A percentile compares a stretch with the other conserved stretches of the same genome.
Conservation (phyloP, 2,888 invertebrate genomes). For the Erynnis tages region DNA sequence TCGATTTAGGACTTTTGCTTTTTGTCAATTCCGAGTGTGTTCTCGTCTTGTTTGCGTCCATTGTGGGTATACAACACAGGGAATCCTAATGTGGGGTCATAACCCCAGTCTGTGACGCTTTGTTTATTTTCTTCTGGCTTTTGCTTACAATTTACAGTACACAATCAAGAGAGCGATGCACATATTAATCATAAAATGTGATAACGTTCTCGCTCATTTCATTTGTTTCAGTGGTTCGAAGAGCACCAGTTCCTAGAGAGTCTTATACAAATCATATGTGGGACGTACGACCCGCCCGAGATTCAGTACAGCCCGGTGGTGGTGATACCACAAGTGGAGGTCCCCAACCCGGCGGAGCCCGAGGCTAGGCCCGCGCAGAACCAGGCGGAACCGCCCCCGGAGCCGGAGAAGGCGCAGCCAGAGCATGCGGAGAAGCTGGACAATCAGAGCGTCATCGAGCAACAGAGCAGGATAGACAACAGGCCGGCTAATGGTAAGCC, state of each 20-base stretch:
- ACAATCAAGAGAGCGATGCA: no score
- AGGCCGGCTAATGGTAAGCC: conserved; percentile 4
- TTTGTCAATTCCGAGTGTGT: no score
- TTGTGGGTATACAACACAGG: no score
- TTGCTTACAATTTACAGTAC: no score
- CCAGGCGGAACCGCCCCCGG: conserved; percentile 4
- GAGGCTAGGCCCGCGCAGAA: conserved; percentile 42
- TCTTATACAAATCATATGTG: conserved; percentile 83
- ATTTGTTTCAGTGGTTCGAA: conserved; percentile 89
- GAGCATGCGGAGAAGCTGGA: conserved; percentile 18
- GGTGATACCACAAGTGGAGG: conserved; percentile 5
- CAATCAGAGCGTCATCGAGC: conserved; percentile 20
- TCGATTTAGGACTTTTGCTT: no score
- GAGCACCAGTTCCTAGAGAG: conserved; percentile 93
- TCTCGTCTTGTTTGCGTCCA: no score
- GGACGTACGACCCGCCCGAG: conserved; percentile 60
- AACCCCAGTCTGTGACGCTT: no score
- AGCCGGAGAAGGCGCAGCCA: conserved; percentile 22
- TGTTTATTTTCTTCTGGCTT: no score
- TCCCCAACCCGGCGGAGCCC: conserved; percentile 27
- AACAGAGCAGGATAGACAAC: conserved; percentile 16
- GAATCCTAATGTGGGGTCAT: no score
- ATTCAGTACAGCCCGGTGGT: conserved; percentile 27
- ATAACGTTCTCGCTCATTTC: no score
- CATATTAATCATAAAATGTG: no score